A percentile compares a stretch with the other conserved stretches of the same genome.
Conservation (phyloP, 1,140 invertebrate species). For the Lanistes nyassanus region DNA sequence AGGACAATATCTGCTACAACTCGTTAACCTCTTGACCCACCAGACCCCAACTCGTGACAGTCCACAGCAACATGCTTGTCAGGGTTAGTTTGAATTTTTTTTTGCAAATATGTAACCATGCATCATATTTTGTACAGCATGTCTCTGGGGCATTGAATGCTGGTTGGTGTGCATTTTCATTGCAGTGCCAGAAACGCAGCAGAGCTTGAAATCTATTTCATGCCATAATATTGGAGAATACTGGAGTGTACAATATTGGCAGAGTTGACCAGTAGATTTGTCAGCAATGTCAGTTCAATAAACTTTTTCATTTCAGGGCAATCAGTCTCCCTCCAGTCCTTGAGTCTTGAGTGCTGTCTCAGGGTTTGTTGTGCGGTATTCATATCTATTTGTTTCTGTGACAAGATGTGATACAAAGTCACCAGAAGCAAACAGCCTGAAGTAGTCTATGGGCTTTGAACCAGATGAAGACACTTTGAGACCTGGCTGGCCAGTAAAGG, state of each 20-base stretch:
- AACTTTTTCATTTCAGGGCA: constrained; percentile 21
- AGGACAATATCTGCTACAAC: no score
- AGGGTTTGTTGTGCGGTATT: no score
- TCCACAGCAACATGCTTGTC: background rate
- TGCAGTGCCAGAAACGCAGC: constrained; percentile 18
- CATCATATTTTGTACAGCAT: background rate
- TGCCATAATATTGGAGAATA: constrained; percentile 5
- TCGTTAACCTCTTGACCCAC: no score
- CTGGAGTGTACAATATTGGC: background rate
- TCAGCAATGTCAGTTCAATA: constrained; percentile 8
- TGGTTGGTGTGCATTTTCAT: constrained; percentile 1
- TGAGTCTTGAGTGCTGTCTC: background rate
- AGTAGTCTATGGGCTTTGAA: no score
- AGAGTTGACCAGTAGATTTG: constrained; percentile 8
- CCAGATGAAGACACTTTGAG: no score
- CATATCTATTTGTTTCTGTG: no score
- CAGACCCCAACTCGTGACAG: no score
- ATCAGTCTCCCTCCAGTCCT: background rate
- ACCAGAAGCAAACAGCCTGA: no score
- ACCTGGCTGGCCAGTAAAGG: no score
- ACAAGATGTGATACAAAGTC: no score
- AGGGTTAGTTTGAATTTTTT: background rate
- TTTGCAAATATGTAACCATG: background rate
- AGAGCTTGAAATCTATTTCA: constrained; percentile 11
- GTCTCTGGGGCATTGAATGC: background rate